Evolutionary conservation across 2,888 invertebrate species (phyloP).

Genomic region (Hirtodrosophila alboralis): DNA sequence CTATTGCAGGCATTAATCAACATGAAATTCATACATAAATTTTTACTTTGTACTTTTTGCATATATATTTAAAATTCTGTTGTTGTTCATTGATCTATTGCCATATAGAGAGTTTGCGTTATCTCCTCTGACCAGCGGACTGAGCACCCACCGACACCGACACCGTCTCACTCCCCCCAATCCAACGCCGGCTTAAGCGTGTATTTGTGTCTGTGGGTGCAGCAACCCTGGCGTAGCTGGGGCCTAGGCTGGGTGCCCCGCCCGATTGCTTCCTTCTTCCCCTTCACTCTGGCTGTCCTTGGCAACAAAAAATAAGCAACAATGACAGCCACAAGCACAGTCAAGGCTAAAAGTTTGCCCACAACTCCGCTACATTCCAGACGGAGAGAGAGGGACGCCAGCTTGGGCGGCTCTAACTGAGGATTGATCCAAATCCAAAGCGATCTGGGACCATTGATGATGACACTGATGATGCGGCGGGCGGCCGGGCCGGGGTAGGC

Average conservation of each 20-base stretch:
- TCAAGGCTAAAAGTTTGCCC: background rate
- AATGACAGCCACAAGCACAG: background rate
- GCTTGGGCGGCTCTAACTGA: slow-evolving; percentile 1
- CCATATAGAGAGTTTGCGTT: slow-evolving; percentile 56
- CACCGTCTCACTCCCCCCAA: slow-evolving; percentile 22
- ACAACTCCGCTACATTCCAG: background rate
- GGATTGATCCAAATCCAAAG: slow-evolving; percentile 9
- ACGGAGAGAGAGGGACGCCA: too few species aligned
- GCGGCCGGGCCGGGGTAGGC: too few species aligned
- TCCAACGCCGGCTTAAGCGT: slow-evolving; percentile 16
- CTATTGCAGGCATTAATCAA: slow-evolving; percentile 38
- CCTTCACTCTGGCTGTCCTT: slow-evolving; percentile 36
- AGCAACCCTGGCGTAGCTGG: slow-evolving; percentile 30
- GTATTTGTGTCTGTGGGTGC: slow-evolving; percentile 29
- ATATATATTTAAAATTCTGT: slow-evolving; percentile 66
- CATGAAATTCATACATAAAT: slow-evolving; percentile 46
- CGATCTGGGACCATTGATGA: background rate
- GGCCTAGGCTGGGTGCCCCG: slow-evolving; percentile 11
- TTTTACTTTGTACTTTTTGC: slow-evolving; percentile 38
- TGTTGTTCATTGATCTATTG: slow-evolving; percentile 81
- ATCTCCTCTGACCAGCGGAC: slow-evolving; percentile 50
- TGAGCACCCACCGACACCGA: slow-evolving; percentile 32
- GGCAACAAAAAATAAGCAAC: slow-evolving; percentile 30
- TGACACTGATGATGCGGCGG: background rate
- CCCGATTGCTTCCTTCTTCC: slow-evolving; percentile 4